Conservation (phyloP, 2,888 invertebrate genomes). For the Girardia tigrina region DNA sequence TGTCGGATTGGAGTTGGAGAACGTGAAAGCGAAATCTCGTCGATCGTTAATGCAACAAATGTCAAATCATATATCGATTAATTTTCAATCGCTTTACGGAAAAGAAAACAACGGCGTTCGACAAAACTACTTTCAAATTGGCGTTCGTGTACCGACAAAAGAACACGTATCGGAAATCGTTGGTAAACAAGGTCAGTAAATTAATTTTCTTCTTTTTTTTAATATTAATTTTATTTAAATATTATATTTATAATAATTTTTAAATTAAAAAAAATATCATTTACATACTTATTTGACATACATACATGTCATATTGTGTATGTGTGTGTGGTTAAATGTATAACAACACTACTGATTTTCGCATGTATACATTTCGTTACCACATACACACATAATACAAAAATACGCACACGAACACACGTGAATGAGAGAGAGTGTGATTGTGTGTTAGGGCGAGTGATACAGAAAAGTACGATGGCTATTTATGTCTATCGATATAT, state of each 20-base stretch:
- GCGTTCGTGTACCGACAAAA: constrained; percentile 32
- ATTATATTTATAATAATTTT: background rate
- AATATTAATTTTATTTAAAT: background rate
- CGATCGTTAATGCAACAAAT: constrained; percentile 28
- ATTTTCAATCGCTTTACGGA: constrained; percentile 31
- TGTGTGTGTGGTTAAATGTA: no score
- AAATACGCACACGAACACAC: background rate
- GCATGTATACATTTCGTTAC: no score
- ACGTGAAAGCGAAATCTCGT: constrained; percentile 33
- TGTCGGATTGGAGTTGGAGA: constrained; percentile 32
- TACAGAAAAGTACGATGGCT: background rate
- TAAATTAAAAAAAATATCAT: background rate
- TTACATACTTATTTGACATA: background rate
- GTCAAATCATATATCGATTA: constrained; percentile 24
- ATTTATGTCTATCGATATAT: no score
- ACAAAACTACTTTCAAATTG: constrained; percentile 30
- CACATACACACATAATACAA: no score
- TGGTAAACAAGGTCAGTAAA: constrained; percentile 30
- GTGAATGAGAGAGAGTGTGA: background rate
- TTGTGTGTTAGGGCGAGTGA: background rate
- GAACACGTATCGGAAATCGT: constrained; percentile 36
- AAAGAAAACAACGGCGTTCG: constrained; percentile 28
- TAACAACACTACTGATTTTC: no score
- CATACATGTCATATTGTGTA: no score
- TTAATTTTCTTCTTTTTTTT: background rate